Evolutionary conservation across 2,888 invertebrate species (phyloP), one percentile per base, ranked within the genome.

Genomic region (Onthophagus sagittarius): DNA sequence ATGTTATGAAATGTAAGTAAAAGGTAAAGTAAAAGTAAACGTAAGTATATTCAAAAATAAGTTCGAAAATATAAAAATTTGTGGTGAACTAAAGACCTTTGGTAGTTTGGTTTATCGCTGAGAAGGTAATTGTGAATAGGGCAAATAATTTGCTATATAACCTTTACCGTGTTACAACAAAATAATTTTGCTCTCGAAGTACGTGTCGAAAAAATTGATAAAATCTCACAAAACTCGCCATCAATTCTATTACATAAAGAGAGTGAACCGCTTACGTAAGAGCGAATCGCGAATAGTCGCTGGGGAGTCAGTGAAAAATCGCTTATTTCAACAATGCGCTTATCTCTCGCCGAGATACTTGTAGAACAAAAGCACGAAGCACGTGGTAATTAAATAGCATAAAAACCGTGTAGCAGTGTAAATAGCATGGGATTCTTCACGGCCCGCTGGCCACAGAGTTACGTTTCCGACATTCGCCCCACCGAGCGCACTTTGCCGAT

Each of bases 401-500:
- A 83, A 83, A 83, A 83, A 82, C 77, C 80, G 79, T 79, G 80
- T 82, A 82, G 82, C 82, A 81, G 83, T 82, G 82, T 83, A 83
- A 83, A 83, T 82, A 83, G 80, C 83, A 79, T 80, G 81, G 79
- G 81, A 82, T 79, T 82, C 82, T 83, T 83, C 83, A 83, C 82
- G 83, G 82, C 72, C 82, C 79, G 81, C 78, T 83, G 82, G 76
- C 79, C 81, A 79, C 81, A 80, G 80, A 82, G 80, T 80, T 77
- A 79, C 81, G 79, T 83, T 83, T 83, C 82, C 83, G 83, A 82
- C 82, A 81, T 77, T 78, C 79, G 77, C 76, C 77, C 76, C 75
- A 71, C 75, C 71, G 72, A 76, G 77, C 76, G 64, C 31, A 67
- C 67, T 23, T 67, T n/a, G n/a, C 75, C 76, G 79, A 80, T 80